Evolutionary conservation across 2,888 invertebrate species (phyloP), one percentile per base, ranked within the genome.

Genomic region (Odontomyia ornata): DNA sequence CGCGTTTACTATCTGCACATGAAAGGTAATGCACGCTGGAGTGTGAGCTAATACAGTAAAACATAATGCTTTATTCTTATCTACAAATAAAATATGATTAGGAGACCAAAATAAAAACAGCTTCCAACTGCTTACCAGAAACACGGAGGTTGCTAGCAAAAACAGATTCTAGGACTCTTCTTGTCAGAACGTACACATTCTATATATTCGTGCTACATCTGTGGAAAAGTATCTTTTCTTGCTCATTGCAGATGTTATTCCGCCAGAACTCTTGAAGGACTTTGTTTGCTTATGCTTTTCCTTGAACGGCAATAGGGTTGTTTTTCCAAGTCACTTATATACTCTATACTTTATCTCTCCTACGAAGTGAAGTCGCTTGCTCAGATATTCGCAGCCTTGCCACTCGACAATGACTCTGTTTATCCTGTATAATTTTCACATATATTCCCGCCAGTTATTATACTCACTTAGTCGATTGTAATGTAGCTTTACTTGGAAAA

Each of bases 351-450:
- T 13, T 62, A 62, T 64, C 27, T 9, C 52, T 71, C 1, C 64
- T 36, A 36, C 36, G 36, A 9, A 36, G n/a, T n/a, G 5, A 9
- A 36, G 36, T 9, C 36, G 9, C 36, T 36, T 64, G 64, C 28
- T 64, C 21, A 21, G 13, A 46, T 18, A 18, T 47, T 43, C 25
- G 3, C 62, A 52, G 21, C 67, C 36, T 56, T 46, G 28, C 69
- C 57, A 46, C 69, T 67, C 77, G 65, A 57, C 72, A 65, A 77
- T 75, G 75, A 69, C 60, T 72, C 77, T 79, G 77, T 79, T 79
- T 78, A 79, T 79, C 76, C 72, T 78, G 79, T 78, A 79, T 79
- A 79, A 79, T 79, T 79, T 79, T 79, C 79, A 76, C 79, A 79
- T 79, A 79, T 79, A 79, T 79, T 78, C 76, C 76, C 77, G 76